A percentile compares a stretch with the other conserved stretches of the same genome.
phyloP scores from a whole-genome alignment of 2,888 invertebrate species.

The Ferdinandea cuprea region DNA sequence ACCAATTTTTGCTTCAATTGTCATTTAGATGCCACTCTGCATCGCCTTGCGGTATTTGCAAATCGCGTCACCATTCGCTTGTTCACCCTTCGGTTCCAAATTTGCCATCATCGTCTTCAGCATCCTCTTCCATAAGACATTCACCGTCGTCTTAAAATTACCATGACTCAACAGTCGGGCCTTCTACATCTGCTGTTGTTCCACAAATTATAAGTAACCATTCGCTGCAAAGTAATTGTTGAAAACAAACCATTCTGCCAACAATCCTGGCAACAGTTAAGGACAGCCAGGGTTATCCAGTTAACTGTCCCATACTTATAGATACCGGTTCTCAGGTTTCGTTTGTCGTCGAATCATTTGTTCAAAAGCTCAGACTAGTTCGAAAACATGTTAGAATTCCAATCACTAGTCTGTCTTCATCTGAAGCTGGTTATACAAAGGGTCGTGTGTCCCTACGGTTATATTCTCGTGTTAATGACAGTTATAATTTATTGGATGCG shows the following conservation, averaged over 20 bases:
- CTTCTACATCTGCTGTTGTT: not conserved
- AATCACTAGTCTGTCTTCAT: constrained; percentile 1
- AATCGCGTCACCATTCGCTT: not conserved
- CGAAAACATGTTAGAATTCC: constrained; percentile 7
- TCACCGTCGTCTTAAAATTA: not conserved
- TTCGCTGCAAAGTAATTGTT: not conserved
- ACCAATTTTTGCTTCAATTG: constrained; percentile 10
- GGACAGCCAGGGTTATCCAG: not conserved
- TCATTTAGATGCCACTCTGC: not conserved
- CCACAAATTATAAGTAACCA: not conserved
- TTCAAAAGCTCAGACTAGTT: not conserved
- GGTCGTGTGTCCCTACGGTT: not conserved
- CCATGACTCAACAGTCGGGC: not conserved
- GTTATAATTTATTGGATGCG: not conserved
- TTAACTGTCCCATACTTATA: not conserved
- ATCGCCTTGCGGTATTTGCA: constrained; percentile 1
- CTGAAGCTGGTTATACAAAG: not conserved
- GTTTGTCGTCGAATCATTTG: constrained; percentile 7
- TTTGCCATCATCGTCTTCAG: not conserved
- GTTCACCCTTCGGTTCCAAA: not conserved
- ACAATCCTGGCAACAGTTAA: not conserved
- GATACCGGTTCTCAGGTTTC: not conserved
- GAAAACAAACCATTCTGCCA: constrained; percentile 6
- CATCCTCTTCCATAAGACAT: not conserved
- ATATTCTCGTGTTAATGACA: not conserved